Conservation (phyloP, 2,113 vertebrate species). For the Rhynchomys soricoides region DNA sequence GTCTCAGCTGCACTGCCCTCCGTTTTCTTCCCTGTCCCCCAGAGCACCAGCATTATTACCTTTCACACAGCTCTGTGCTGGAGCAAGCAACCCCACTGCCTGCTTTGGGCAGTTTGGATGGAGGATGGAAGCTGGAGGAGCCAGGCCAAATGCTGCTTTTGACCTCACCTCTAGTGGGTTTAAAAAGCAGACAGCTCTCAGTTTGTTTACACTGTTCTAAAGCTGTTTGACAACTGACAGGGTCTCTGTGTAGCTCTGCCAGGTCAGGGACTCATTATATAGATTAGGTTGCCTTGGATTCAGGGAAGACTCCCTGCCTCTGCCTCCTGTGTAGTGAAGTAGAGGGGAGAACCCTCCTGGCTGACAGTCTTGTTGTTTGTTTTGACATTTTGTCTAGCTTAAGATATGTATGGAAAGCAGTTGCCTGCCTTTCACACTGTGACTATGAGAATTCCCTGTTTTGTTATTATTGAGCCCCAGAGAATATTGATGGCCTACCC, state of each 20-base stretch:
- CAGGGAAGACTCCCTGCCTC: background rate
- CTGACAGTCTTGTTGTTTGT: background rate
- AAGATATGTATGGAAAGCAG: background rate
- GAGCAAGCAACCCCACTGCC: background rate
- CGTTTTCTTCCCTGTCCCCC: background rate
- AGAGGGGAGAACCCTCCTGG: background rate
- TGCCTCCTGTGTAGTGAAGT: background rate
- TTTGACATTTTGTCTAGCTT: background rate
- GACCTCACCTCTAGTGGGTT: background rate
- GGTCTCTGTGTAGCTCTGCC: background rate
- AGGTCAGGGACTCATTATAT: background rate
- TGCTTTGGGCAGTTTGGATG: background rate
- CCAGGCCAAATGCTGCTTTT: background rate
- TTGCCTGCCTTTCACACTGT: background rate
- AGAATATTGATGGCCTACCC: background rate
- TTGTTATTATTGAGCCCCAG: background rate
- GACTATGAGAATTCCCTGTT: background rate
- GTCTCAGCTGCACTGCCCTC: background rate
- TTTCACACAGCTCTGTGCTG: background rate
- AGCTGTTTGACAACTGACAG: background rate
- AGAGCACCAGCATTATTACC: background rate
- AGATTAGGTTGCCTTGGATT: background rate
- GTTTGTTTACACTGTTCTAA: background rate
- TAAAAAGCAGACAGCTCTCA: background rate
- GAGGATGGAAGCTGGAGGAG: background rate